Evolutionary conservation across 2,113 vertebrate species (phyloP).

Genomic region (Phyllostomus discolor): DNA sequence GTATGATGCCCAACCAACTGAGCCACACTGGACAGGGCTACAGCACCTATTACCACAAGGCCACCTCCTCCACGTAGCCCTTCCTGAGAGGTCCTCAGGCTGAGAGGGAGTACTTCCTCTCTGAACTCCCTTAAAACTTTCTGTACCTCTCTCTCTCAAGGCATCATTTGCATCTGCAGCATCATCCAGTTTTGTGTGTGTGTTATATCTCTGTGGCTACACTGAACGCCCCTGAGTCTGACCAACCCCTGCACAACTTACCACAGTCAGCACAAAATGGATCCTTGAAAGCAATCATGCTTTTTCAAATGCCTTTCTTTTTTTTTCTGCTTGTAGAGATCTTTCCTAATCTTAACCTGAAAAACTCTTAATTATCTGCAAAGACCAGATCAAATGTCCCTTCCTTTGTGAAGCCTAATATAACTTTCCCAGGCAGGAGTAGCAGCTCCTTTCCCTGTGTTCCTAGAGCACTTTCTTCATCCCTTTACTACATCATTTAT

Average conservation of each 20-base stretch:
- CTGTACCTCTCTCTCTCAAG: not conserved
- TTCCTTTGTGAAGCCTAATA: not conserved
- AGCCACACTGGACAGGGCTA: too few relatives aligned
- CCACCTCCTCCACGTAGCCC: not conserved
- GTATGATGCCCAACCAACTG: too few relatives aligned
- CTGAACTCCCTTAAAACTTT: not conserved
- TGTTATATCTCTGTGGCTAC: not conserved
- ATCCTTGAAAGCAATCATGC: not conserved
- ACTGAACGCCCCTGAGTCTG: not conserved
- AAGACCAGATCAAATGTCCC: not conserved
- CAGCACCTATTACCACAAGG: not conserved
- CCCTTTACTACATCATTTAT: not conserved
- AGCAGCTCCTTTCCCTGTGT: not conserved
- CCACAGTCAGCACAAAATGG: not conserved
- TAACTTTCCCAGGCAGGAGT: not conserved
- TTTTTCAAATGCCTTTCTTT: conserved; percentile 1
- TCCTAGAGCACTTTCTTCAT: not conserved
- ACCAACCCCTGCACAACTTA: not conserved
- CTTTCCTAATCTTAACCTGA: not conserved
- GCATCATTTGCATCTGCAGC: not conserved
- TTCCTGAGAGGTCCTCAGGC: not conserved
- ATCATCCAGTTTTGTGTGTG: not conserved
- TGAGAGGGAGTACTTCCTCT: not conserved
- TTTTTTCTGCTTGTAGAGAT: not conserved
- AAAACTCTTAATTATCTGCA: not conserved